phyloP scores from a whole-genome alignment of 2,888 invertebrate species.

The Parnassius orleans region DNA sequence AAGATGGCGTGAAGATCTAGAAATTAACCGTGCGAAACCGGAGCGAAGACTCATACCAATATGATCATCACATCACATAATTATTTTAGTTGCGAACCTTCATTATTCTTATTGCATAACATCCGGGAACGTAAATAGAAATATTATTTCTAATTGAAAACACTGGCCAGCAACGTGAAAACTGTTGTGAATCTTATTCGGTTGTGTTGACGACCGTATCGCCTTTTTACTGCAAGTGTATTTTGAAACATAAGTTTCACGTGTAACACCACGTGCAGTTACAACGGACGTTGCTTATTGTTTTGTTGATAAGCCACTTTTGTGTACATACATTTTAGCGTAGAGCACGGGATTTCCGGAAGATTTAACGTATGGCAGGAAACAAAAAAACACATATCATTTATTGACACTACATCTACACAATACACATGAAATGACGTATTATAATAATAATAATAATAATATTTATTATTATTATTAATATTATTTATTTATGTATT shows the following conservation, averaged over 20 bases:
- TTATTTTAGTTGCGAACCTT: too few relatives aligned
- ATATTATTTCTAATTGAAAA: conserved; percentile 1
- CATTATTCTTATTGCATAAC: background rate
- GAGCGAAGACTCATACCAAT: too few relatives aligned
- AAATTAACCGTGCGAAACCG: too few relatives aligned
- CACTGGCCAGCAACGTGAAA: conserved; percentile 11
- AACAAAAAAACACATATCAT: background rate
- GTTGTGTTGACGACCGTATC: conserved; percentile 23
- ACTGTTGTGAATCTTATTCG: conserved; percentile 26
- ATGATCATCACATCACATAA: too few relatives aligned
- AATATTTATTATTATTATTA: too few relatives aligned
- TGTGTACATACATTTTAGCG: conserved; percentile 6
- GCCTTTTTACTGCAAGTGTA: conserved; percentile 44
- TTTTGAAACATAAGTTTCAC: conserved; percentile 47
- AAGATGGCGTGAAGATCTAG: too few relatives aligned
- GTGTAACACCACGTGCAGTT: conserved; percentile 40
- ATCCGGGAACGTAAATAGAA: conserved; percentile 3
- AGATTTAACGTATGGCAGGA: background rate
- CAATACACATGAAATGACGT: too few relatives aligned
- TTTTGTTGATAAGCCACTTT: conserved; percentile 22
- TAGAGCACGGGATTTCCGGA: background rate
- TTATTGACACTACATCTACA: too few relatives aligned
- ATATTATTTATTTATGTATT: too few relatives aligned
- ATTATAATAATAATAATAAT: too few relatives aligned
- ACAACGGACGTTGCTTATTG: conserved; percentile 23